These are phyloP conservation scores for Aradophagus sp. DNA, from an alignment of 1,140 invertebrate species.

Conservation along the genomic window DNA sequence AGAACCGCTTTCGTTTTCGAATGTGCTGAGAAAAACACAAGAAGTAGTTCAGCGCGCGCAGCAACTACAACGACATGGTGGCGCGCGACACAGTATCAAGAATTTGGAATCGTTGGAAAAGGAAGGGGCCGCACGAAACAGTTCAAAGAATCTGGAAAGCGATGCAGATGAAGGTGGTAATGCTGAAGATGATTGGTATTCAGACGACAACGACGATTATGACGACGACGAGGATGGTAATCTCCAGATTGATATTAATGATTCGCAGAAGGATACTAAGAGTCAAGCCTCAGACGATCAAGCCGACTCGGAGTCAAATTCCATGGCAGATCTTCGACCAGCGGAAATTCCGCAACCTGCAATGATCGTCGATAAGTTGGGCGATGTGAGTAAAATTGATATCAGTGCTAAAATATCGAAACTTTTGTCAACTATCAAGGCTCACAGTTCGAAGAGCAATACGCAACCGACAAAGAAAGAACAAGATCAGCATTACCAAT, in stretches of 20 bases:
- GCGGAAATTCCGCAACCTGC: constrained; percentile 69
- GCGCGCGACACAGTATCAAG: constrained; percentile 72
- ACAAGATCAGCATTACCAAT: constrained; percentile 6
- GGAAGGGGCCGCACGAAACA: constrained; percentile 75
- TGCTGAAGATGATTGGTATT: constrained; percentile 84
- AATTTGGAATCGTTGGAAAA: no score
- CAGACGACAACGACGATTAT: constrained; percentile 78
- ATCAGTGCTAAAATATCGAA: constrained; percentile 84
- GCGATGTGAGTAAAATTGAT: constrained; percentile 83
- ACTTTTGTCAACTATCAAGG: constrained; percentile 79
- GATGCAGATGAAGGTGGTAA: constrained; percentile 75
- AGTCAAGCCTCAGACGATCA: constrained; percentile 50
- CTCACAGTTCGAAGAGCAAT: constrained; percentile 67
- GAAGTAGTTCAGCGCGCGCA: constrained; percentile 82
- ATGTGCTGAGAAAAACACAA: constrained; percentile 80
- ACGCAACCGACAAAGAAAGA: constrained; percentile 24
- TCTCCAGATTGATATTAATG: constrained; percentile 71
- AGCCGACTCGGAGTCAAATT: constrained; percentile 27
- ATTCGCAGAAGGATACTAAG: constrained; percentile 64
- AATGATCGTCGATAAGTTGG: constrained; percentile 78
- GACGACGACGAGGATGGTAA: constrained; percentile 73
- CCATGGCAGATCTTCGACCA: constrained; percentile 9
- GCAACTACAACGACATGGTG: constrained; percentile 80
- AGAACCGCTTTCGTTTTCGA: constrained; percentile 64
- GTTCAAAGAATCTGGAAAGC: constrained; percentile 73